Evolutionary conservation across 2,888 invertebrate genomes (phyloP).

Genomic region (Drepana falcataria): DNA sequence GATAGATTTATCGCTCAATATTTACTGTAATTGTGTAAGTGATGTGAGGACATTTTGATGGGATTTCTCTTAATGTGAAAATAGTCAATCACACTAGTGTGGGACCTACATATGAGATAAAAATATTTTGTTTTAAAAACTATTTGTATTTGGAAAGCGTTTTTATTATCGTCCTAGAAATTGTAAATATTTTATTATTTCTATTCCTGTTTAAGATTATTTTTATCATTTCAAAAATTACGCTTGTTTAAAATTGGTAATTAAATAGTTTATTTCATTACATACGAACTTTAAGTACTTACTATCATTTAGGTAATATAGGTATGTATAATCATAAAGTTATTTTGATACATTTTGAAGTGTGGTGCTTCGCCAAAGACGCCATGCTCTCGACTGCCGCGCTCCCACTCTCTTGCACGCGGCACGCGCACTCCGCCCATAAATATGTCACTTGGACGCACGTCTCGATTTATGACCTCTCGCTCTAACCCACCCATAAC

Average conservation of each 20-base stretch:
- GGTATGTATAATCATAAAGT: constrained; percentile 1
- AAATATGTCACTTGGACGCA: constrained; percentile 75
- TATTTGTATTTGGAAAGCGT: too few relatives aligned
- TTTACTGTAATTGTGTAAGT: constrained; percentile 14
- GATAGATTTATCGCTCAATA: constrained; percentile 46
- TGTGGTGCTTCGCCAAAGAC: constrained; percentile 34
- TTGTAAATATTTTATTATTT: too few relatives aligned
- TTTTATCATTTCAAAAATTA: too few relatives aligned
- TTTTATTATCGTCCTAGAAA: too few relatives aligned
- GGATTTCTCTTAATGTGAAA: too few relatives aligned
- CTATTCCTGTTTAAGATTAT: too few relatives aligned
- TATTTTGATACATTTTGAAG: constrained; percentile 7
- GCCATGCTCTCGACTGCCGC: constrained; percentile 73
- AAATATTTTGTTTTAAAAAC: too few relatives aligned
- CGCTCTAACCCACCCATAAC: constrained; percentile 75
- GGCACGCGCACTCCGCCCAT: constrained; percentile 72
- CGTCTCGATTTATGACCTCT: constrained; percentile 74
- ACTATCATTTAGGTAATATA: too few relatives aligned
- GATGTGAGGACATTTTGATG: too few relatives aligned
- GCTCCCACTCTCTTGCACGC: constrained; percentile 57
- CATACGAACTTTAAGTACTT: too few relatives aligned
- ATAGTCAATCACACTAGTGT: background rate
- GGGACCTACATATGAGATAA: background rate
- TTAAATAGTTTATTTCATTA: too few relatives aligned
- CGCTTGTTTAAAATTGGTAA: too few relatives aligned